Percentiles rank a stretch among this genome's conserved stretches.
These are phyloP conservation scores for Cepaea nemoralis DNA, from an alignment of 1,140 invertebrate genomes.

Conservation along the genomic window DNA sequence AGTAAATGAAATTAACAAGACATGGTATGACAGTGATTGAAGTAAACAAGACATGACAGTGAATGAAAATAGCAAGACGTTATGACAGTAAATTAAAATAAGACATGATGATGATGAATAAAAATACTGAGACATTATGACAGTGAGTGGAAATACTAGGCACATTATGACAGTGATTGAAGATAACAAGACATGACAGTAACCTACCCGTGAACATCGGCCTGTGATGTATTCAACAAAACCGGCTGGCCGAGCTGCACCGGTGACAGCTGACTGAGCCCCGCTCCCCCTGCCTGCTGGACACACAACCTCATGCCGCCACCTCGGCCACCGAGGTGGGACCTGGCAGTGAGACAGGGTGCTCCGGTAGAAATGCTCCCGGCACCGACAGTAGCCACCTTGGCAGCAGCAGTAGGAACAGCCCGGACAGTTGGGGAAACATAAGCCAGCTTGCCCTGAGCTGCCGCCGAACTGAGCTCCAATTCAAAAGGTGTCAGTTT, in stretches of 20 bases:
- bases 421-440: constrained; percentile 65
- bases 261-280: constrained; percentile 65
- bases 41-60: too few species aligned
- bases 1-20: too few species aligned
- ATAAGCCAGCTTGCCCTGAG: constrained; percentile 67
- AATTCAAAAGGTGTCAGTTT: constrained; percentile 54
- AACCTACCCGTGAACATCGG: constrained; percentile 54
- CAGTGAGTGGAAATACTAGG: too few species aligned
- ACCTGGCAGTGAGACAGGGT: constrained; percentile 28
- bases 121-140: too few species aligned
- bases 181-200: too few species aligned
- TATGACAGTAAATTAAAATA: too few species aligned
- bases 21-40: too few species aligned
- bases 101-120: too few species aligned
- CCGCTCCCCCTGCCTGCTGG: constrained; percentile 45
- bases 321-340: constrained; percentile 31
- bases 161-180: too few species aligned
- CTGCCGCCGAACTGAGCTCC: constrained; percentile 61
- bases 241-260: constrained; percentile 69
- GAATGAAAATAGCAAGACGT: too few species aligned
- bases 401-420: constrained; percentile 44
- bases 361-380: constrained; percentile 41
- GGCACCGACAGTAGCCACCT: constrained; percentile 43
- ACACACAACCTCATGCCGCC: constrained; percentile 34
- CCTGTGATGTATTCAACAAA: constrained; percentile 62